Evolutionary conservation across 2,113 vertebrate genomes (phyloP).

Genomic region (Fulmarus glacialis): DNA sequence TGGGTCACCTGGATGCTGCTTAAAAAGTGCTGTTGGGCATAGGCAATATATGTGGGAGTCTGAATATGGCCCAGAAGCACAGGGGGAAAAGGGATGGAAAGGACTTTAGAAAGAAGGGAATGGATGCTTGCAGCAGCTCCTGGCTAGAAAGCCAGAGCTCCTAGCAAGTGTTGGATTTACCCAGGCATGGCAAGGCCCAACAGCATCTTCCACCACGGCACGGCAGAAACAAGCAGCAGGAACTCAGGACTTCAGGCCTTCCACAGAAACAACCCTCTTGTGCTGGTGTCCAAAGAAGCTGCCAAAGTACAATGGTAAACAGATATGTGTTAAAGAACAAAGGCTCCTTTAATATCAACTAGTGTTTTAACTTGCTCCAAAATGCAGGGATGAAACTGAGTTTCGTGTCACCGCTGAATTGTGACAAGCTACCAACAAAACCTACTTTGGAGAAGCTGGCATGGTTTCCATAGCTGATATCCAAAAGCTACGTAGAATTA

Average conservation of each 20-base stretch:
- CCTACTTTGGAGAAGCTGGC: background rate
- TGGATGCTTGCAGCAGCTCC: background rate
- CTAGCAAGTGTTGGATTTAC: background rate
- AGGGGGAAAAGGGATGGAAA: background rate
- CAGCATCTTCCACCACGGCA: background rate
- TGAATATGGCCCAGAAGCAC: background rate
- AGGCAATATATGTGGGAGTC: background rate
- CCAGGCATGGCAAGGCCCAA: background rate
- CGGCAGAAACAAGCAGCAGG: background rate
- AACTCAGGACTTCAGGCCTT: background rate
- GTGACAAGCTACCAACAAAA: background rate
- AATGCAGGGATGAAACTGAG: background rate
- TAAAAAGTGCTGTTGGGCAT: background rate
- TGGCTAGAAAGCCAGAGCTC: background rate
- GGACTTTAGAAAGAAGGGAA: background rate
- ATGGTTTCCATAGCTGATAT: background rate
- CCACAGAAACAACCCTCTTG: background rate
- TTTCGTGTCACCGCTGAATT: background rate
- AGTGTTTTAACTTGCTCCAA: conserved; percentile 9
- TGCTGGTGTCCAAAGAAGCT: background rate
- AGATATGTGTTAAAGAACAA: background rate
- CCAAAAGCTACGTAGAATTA: background rate
- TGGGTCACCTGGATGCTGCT: background rate
- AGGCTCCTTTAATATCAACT: background rate
- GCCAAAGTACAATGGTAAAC: background rate